phyloP scores from a whole-genome alignment of 2,888 invertebrate species.

The Oxytorus armatus region DNA sequence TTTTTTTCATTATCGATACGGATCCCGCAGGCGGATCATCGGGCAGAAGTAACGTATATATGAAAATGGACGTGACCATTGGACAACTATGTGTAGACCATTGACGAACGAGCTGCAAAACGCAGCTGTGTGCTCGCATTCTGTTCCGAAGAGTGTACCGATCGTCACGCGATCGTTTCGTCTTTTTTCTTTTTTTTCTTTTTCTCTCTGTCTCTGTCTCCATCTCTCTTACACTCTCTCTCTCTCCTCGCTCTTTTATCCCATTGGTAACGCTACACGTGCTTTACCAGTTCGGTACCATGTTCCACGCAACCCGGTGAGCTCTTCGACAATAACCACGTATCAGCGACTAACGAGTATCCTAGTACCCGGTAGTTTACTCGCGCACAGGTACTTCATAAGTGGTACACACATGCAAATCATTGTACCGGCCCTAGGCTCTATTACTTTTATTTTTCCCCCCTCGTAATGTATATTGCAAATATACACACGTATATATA shows the following conservation, averaged over 20 bases:
- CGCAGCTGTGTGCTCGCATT: slow-evolving; percentile 40
- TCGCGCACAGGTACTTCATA: slow-evolving; percentile 55
- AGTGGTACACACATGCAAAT: slow-evolving; percentile 59
- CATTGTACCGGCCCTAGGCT: slow-evolving; percentile 17
- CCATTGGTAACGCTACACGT: background rate
- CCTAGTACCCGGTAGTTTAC: slow-evolving; percentile 60
- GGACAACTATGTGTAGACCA: background rate
- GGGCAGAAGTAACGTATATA: too few relatives aligned
- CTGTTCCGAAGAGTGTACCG: slow-evolving; percentile 32
- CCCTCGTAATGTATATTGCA: background rate
- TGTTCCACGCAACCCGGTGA: slow-evolving; percentile 52
- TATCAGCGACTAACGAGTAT: slow-evolving; percentile 65
- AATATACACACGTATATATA: too few relatives aligned
- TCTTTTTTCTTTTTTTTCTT: too few relatives aligned
- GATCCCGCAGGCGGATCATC: slow-evolving; percentile 30
- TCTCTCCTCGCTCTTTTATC: slow-evolving; percentile 5
- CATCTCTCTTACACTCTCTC: background rate
- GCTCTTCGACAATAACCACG: slow-evolving; percentile 61
- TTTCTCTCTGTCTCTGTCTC: slow-evolving; percentile 25
- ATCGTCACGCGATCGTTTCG: slow-evolving; percentile 64
- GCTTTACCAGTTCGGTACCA: background rate
- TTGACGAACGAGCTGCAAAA: slow-evolving; percentile 9
- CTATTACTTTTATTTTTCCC: slow-evolving; percentile 25
- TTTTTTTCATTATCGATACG: background rate
- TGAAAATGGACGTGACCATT: slow-evolving; percentile 27